Evolutionary conservation across 2,888 invertebrate genomes (phyloP), one percentile per base, ranked within the genome.

Genomic region (Cordilura impudica): DNA sequence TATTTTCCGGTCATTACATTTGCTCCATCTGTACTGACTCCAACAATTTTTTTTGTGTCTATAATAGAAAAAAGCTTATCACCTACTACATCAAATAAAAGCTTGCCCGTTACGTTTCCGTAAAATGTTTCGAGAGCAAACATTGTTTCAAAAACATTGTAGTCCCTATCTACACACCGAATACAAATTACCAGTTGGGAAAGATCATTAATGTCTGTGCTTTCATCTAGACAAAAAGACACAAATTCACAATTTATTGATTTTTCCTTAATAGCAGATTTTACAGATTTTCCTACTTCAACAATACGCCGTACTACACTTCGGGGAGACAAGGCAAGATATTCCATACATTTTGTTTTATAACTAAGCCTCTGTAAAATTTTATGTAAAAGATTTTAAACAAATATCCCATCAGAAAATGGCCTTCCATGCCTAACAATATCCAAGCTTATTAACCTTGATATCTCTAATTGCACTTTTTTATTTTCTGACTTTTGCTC

Each of bases 161-260:
- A 63, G 16, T 47, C 18, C 12, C 6, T 16, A 49, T 63, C 63
- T 26, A 63, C 63, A 12, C 31, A 31, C 26, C 49, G 63, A 12
- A 63, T 29, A 49, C 49, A 63, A 63, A 63, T 63, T 5, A 63
- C 18, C 19, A 63, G 47, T 29, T 63, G 45, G 45, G 47, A 63
- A 4, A 47, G 14, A 49, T 63, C 16, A 31, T 14, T n/a, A n/a
- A n/a, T n/a, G n/a, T n/a, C n/a, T n/a, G n/a, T n/a, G n/a, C n/a
- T n/a, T n/a, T n/a, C n/a, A n/a, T n/a, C n/a, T n/a, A n/a, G n/a
- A n/a, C n/a, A n/a, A n/a, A n/a, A n/a, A n/a, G n/a, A n/a, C n/a
- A 45, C 12, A 4, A 31, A 23, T 53, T 53, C n/a, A 26, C 53
- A 53, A 53, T 10, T 53, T 7, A 1, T 14, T 47, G 29, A 26